Percentiles rank a stretch among this genome's conserved stretches.
Conservation (phyloP, 2,797 vertebrate genomes). For the Muscicapa striata region DNA sequence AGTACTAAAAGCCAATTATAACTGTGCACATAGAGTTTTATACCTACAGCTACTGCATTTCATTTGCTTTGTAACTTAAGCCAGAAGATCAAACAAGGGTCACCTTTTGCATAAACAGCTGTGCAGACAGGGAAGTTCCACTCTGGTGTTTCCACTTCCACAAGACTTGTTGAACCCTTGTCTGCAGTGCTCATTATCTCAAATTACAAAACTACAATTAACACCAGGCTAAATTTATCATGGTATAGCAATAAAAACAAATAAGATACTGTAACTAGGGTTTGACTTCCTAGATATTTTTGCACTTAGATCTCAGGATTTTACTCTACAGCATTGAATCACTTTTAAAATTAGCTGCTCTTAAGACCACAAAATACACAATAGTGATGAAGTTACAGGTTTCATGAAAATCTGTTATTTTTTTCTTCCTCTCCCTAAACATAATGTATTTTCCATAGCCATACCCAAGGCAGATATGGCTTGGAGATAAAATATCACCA, state of each 20-base stretch:
- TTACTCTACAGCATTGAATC: background rate
- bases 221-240: background rate
- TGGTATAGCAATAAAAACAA: background rate
- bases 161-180: background rate
- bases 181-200: background rate
- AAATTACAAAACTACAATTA: background rate
- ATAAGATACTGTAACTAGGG: background rate
- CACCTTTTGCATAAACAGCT: conserved; percentile 8
- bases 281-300: background rate
- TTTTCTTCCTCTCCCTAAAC: background rate
- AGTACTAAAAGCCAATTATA: background rate
- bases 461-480: background rate
- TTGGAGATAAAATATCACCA: background rate
- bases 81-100: background rate
- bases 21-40: background rate
- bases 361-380: background rate
- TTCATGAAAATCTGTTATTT: background rate
- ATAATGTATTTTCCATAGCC: background rate
- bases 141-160: background rate
- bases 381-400: background rate
- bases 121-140: background rate
- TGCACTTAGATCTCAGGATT: background rate
- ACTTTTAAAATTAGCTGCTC: background rate
- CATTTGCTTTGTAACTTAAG: background rate
- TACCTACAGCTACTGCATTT: background rate